Conservation (phyloP, 2,797 vertebrate species). For the Oophaga sylvatica region DNA sequence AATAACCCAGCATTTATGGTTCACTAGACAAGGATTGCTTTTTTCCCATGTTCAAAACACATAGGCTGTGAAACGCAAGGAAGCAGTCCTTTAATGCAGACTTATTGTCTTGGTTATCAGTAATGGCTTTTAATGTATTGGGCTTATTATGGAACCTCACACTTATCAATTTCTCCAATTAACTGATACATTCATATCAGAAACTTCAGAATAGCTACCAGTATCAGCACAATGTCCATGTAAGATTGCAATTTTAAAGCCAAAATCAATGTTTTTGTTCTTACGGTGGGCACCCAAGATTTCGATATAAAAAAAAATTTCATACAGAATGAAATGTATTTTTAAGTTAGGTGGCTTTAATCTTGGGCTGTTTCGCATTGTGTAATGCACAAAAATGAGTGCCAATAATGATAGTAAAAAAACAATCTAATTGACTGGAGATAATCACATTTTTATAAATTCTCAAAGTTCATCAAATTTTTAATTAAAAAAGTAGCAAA, state of each 20-base stretch:
- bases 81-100: conserved; percentile 90
- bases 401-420: too few species aligned
- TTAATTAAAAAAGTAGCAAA: too few species aligned
- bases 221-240: conserved; percentile 69
- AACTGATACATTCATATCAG: conserved; percentile 90
- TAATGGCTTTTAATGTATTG: conserved; percentile 99
- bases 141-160: conserved; percentile 94
- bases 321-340: not conserved
- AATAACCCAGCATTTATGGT: conserved; percentile 93
- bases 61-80: conserved; percentile 85
- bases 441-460: too few species aligned
- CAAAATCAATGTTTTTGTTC: not conserved
- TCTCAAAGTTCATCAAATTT: too few species aligned
- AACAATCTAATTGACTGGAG: too few species aligned
- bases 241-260: conserved; percentile 59
- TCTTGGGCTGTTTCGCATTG: not conserved
- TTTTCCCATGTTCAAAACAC: conserved; percentile 75
- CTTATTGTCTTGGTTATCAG: conserved; percentile 97
- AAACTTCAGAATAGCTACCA: conserved; percentile 87
- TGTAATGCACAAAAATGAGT: not conserved
- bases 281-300: not conserved
- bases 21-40: conserved; percentile 91
- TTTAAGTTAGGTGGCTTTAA: not conserved
- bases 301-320: not conserved
- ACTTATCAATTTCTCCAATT: conserved; percentile 99